Base-by-base conservation (phyloP, 2,113 vertebrate genomes). In the Brachypodius melanocephalos region DNA sequence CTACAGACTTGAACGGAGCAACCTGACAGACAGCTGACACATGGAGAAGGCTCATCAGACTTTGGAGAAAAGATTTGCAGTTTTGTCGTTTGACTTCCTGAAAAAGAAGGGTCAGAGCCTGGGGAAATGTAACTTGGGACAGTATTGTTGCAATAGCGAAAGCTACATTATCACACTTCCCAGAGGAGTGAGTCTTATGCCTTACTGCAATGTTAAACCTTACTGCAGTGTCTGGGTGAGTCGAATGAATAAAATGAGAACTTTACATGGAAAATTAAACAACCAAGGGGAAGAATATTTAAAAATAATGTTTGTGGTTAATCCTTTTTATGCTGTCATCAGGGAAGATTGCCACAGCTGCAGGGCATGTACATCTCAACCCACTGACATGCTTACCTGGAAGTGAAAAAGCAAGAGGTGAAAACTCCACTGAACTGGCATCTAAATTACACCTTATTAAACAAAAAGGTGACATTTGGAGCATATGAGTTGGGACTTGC, bases 401-500 rank as follows among this genome's bases (percentile, higher is more conserved):
- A 76, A 96, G 78, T 61, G 93, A 92, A 96, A 96, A 96, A 96
- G 87, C 31, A 90, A 84, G 52, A 51, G 69, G 74, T 78, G 63
- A 88, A 95, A 91, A 40, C 36, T 95, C 63, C 48, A 65, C 34
- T 58, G 75, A 96, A 92, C 82, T 95, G 77, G 92, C 69, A 80
- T 77, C 61, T 82, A 93, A 96, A 96, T 96, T 96, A 86, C 55
- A 42, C 66, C 71, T 94, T 52, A 88, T 87, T 91, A 95, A 94
- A 85, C 29, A 89, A 89, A 93, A 84, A 69, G 89, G 95, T 88
- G 80, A 96, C 83, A 91, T 55, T 69, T 2, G 0, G 59, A 73
- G 54, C 25, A 31, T 51, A 96, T 94, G 91, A 72, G 98, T 95
- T 93, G 67, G 72, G 94, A 72, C 97, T 96, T 97, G 97, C 46